phyloP scores from a whole-genome alignment of 2,797 vertebrate species.

The Acrocephalus scirpaceus region DNA sequence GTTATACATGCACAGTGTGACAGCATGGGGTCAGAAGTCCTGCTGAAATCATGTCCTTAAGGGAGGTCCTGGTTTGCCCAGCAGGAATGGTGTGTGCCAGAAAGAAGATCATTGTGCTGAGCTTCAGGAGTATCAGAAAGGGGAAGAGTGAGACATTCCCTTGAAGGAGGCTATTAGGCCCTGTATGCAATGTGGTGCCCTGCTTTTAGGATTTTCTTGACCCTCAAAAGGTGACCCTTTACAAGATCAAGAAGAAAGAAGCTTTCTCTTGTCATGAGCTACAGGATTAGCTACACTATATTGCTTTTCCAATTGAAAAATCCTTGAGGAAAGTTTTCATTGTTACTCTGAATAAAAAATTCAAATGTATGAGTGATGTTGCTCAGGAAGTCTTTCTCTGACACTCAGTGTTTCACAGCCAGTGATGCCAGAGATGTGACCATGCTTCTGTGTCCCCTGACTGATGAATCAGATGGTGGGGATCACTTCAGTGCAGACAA shows the following conservation, averaged over 20 bases:
- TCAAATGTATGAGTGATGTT: not conserved
- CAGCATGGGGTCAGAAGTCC: not conserved
- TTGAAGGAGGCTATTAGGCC: not conserved
- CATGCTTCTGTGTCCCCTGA: not conserved
- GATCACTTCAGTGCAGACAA: not conserved
- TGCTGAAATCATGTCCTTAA: not conserved
- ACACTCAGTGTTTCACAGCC: accelerated
- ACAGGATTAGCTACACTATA: not conserved
- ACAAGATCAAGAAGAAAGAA: not conserved
- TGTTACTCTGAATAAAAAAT: not conserved
- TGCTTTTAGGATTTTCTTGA: not conserved
- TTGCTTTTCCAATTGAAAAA: not conserved
- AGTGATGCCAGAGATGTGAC: not conserved
- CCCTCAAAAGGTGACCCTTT: not conserved
- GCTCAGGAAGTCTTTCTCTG: not conserved
- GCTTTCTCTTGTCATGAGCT: not conserved
- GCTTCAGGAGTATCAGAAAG: not conserved
- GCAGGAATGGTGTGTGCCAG: not conserved
- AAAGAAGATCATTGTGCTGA: not conserved
- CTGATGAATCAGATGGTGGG: not conserved
- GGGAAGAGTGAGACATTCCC: not conserved
- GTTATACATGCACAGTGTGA: not conserved
- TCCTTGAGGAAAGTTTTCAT: not conserved
- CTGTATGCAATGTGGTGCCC: not conserved
- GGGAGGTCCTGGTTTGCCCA: not conserved